Evolutionary conservation across 2,888 invertebrate species (phyloP), one percentile per base, ranked within the genome.

Genomic region (Sinelater perroti): DNA sequence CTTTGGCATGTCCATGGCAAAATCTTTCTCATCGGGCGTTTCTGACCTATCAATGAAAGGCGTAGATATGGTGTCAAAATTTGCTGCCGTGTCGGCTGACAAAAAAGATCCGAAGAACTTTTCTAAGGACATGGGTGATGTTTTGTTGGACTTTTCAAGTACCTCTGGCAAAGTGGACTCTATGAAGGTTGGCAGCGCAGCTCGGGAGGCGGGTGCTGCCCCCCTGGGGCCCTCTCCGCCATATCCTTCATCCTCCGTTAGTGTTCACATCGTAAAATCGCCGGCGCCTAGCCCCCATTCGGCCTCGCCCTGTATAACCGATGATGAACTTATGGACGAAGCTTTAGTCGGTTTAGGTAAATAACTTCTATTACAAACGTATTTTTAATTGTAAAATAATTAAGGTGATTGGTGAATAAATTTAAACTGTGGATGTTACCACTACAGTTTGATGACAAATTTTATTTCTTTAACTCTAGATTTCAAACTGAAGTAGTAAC

Each of bases 321-420:
- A 94, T 72, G 94, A 95, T 75, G 94, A 94, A 72, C 85, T 93
- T 13, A 93, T 93, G 90, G 93, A 94, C 76, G 93, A 92, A 74
- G 92, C 92, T 3, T 79, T 93, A 42, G 88, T 91, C 46, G 90
- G 90, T 5, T 83, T 89, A 70, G 88, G 89, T 31, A 90, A 90
- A 83, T 89, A 82, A 85, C 33, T 51, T 53, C 21, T 40, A 26
- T 46, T 30, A 8, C 30, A 51, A 26, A 36, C 24, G 11, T 38
- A 53, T 46, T 51, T 33, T 52, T 52, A 45, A 13, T 38, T 44
- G 21, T 57, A 44, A 44, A 33, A 30, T 50, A 56, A 44, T 42
- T 33, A 49, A 24, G 56, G 56, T 56, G 50, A 56, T 45, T 14
- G 56, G 56, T 56, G 30, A 49, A 50, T 49, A 56, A 58, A 53